Conservation (phyloP, 2,888 invertebrate genomes). For the Thera obeliscata region DNA sequence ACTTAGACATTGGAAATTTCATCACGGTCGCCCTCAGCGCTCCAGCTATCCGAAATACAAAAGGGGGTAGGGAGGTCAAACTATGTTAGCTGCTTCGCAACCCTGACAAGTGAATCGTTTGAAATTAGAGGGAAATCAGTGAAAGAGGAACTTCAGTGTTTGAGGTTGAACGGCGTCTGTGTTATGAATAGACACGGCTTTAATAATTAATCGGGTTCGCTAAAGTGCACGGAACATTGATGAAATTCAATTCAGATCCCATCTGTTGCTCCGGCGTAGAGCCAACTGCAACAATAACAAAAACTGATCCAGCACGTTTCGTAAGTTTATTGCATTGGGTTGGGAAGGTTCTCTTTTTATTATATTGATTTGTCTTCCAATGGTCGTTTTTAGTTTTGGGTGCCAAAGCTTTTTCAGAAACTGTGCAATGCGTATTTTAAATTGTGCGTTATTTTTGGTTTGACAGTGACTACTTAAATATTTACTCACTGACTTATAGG, state of each 20-base stretch:
- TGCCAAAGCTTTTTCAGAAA: too few relatives aligned
- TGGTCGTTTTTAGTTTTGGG: neutral
- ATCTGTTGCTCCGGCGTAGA: constrained; percentile 19
- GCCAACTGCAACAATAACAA: constrained; percentile 2
- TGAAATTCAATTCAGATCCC: constrained; percentile 19
- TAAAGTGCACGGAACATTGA: constrained; percentile 7
- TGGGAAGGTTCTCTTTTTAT: neutral
- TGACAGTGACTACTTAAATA: too few relatives aligned
- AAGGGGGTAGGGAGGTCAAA: constrained; percentile 33
- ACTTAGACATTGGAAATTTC: constrained; percentile 41
- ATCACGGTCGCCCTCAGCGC: constrained; percentile 27
- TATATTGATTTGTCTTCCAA: neutral
- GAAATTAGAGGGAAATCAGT: constrained; percentile 56
- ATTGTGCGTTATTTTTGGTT: too few relatives aligned
- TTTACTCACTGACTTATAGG: too few relatives aligned
- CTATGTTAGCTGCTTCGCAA: constrained; percentile 43
- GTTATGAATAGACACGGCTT: constrained; percentile 34
- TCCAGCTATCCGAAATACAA: constrained; percentile 12
- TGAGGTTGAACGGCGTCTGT: constrained; percentile 39
- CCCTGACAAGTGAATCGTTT: constrained; percentile 54
- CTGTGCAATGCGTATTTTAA: too few relatives aligned
- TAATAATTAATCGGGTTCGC: constrained; percentile 31
- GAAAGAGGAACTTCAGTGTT: constrained; percentile 48
- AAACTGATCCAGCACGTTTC: neutral
- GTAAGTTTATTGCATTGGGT: neutral